Percentiles rank a stretch among this genome's conserved stretches.
phyloP scores from a whole-genome alignment of 2,888 invertebrate genomes.

The Acronicta psi region DNA sequence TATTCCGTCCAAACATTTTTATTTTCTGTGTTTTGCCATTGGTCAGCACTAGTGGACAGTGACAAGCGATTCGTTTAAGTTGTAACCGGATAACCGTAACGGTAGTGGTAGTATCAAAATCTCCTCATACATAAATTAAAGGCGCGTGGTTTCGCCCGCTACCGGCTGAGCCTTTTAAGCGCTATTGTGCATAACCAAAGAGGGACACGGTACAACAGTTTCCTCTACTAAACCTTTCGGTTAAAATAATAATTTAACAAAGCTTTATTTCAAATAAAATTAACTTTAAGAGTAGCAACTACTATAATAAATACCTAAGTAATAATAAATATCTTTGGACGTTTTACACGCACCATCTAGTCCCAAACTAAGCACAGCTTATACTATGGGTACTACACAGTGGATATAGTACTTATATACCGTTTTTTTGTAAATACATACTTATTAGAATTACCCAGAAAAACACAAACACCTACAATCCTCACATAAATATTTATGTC shows the following conservation, averaged over 20 bases:
- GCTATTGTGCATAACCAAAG: conserved; percentile 79
- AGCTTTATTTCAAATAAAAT: background rate
- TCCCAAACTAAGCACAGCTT: no score
- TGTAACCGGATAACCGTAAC: conserved; percentile 56
- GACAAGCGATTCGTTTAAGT: conserved; percentile 63
- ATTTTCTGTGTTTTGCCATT: conserved; percentile 17
- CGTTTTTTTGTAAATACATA: no score
- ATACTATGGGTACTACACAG: no score
- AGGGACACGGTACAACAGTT: conserved; percentile 64
- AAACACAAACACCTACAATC: no score
- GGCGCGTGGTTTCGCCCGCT: conserved; percentile 68
- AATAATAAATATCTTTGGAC: no score
- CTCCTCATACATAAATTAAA: conserved; percentile 83
- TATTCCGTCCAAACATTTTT: conserved; percentile 10
- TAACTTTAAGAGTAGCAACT: no score
- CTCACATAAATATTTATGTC: no score
- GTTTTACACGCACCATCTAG: no score
- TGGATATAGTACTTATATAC: no score
- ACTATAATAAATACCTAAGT: no score
- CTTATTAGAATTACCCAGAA: no score
- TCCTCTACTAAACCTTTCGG: conserved; percentile 21
- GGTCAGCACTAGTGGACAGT: conserved; percentile 36
- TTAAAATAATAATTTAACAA: conserved; percentile 3
- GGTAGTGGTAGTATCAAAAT: conserved; percentile 72
- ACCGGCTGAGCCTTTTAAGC: conserved; percentile 75